Base-by-base conservation (phyloP, 2,113 vertebrate species). In the Melanocharis versteri region DNA sequence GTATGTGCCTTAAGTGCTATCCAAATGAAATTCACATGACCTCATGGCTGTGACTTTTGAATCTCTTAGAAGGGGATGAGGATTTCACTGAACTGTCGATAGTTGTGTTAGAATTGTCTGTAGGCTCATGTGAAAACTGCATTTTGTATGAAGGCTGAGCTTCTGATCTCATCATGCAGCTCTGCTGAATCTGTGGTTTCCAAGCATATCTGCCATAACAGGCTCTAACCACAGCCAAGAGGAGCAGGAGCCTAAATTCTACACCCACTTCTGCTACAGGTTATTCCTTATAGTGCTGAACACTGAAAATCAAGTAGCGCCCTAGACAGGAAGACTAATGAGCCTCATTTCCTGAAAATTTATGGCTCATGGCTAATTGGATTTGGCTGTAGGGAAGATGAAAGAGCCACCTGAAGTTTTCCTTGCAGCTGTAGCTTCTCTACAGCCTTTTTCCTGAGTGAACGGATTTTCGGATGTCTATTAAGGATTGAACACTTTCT, bases 271-370 rank as follows among this genome's bases (percentile, higher is more conserved):
- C 33, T 85, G 45, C 27, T 39, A 62, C 4, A 12, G 24, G 22
- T 62, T 77, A 58, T 15, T 72, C 40, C 33, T 73, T 62, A 30
- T 8, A 61, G 17, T 24, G 20, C 39, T 83, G 31, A 86, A 58
- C 33, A 40, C 26, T 62, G 68, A 86, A 93, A 95, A 88, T 50
- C 50, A 80, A 90, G 45, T 68, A 27, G 3, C 53, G 89, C 26
- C 26, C n/a, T 54, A 53, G 66, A 72, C 57, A 83, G 68, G 19
- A 90, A 80, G 50, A 90, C 7, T 88, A 92, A 93, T 54, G 37
- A 90, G 24, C 26, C 64, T 88, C 15, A 80, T 93, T 96, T 95
- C 75, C 71, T 86, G 45, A 24, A 76, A 93, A 83, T 90, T 94
- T 93, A 93, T 93, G 88, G 71, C n/a, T 94, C 6, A 0, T 77